Conservation (phyloP, 2,888 invertebrate species). For the Blastobasis adustella region DNA sequence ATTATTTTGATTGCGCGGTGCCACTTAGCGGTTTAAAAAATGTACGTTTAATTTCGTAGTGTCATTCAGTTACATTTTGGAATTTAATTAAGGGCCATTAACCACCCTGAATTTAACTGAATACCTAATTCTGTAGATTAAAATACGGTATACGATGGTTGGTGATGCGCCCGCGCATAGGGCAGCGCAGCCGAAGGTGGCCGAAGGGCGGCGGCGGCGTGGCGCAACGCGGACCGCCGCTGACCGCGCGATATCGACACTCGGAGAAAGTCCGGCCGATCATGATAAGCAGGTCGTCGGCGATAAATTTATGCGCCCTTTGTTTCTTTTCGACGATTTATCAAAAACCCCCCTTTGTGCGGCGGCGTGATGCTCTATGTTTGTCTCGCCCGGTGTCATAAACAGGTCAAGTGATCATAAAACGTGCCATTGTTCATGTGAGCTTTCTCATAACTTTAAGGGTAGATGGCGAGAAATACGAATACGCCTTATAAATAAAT, state of each 20-base stretch:
- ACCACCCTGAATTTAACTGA: too few relatives aligned
- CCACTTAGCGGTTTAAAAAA: too few relatives aligned
- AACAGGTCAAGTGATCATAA: conserved; percentile 36
- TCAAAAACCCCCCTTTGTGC: conserved; percentile 53
- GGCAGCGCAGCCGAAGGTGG: not conserved
- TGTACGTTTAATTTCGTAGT: too few relatives aligned
- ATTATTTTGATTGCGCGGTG: not conserved
- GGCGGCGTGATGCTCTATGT: conserved; percentile 15
- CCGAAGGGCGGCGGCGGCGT: conserved; percentile 1
- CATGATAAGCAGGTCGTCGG: conserved; percentile 56
- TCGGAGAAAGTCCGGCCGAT: conserved; percentile 63
- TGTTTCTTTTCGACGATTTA: conserved; percentile 68
- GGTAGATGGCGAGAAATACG: conserved; percentile 4
- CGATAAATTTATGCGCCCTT: conserved; percentile 70
- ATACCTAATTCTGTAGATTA: too few relatives aligned
- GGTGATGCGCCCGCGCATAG: not conserved
- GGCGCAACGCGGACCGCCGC: conserved; percentile 14
- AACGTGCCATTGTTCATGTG: conserved; percentile 12
- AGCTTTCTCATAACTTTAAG: conserved; percentile 14
- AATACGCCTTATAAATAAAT: too few relatives aligned
- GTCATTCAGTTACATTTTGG: too few relatives aligned
- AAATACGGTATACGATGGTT: too few relatives aligned
- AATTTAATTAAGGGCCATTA: too few relatives aligned
- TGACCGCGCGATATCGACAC: conserved; percentile 39
- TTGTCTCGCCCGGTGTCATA: conserved; percentile 27